Evolutionary conservation across 2,888 invertebrate genomes (phyloP).

Genomic region (Napeogenes inachia): DNA sequence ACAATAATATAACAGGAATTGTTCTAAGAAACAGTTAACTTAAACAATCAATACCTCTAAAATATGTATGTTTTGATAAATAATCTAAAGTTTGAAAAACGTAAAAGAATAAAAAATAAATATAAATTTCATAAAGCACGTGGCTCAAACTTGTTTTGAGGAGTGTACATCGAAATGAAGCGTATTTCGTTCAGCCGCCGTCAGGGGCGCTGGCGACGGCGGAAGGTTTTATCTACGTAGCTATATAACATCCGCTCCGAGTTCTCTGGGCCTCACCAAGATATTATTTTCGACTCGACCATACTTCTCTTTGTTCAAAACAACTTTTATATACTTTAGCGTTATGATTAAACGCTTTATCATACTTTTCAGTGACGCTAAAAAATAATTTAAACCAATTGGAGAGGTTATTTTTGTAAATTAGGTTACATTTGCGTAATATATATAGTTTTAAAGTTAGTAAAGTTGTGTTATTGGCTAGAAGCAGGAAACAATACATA

Average conservation of each 20-base stretch:
- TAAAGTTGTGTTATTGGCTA: constrained; percentile 49
- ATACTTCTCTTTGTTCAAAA: constrained; percentile 66
- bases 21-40: no score
- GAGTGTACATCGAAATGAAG: constrained; percentile 70
- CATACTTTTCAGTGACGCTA: constrained; percentile 51
- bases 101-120: constrained; percentile 26
- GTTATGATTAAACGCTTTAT: constrained; percentile 49
- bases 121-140: constrained; percentile 35
- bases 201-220: constrained; percentile 69
- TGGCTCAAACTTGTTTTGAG: constrained; percentile 50
- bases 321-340: constrained; percentile 66
- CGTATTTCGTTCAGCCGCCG: constrained; percentile 59
- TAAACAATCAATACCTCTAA: no score
- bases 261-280: constrained; percentile 65
- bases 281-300: constrained; percentile 68
- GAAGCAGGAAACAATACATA: constrained; percentile 43
- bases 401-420: constrained; percentile 55
- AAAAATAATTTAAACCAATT: constrained; percentile 34
- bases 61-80: no score
- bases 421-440: constrained; percentile 35
- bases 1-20: no score
- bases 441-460: constrained; percentile 38
- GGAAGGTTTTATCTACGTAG: constrained; percentile 78
- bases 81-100: neutral
- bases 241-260: constrained; percentile 75